phyloP scores from a whole-genome alignment of 2,113 vertebrate genomes.

The Micromys minutus region DNA sequence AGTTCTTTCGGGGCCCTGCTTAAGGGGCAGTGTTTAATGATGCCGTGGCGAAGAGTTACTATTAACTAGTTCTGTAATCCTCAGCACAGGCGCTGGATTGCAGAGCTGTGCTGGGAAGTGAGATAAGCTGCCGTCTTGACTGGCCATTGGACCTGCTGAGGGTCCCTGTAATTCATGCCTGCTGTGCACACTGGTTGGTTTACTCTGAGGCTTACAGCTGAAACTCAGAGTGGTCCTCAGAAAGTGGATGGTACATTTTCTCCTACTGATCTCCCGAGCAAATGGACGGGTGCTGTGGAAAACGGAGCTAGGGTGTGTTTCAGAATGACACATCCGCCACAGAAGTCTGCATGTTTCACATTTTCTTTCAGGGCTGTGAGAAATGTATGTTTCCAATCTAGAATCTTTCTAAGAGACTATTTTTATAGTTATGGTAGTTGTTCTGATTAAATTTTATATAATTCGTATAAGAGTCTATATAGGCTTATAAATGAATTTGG shows the following conservation, averaged over 20 bases:
- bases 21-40: slow-evolving; percentile 44
- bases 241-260: not conserved
- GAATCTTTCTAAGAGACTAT: slow-evolving; percentile 22
- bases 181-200: not conserved
- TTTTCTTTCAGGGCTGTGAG: slow-evolving; percentile 30
- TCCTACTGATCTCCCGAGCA: not conserved
- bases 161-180: slow-evolving; percentile 10
- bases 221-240: not conserved
- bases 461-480: not conserved
- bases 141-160: slow-evolving; percentile 61
- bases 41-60: slow-evolving; percentile 20
- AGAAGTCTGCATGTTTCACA: slow-evolving; percentile 2
- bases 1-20: not conserved
- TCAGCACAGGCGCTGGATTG: not conserved
- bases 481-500: not conserved
- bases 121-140: slow-evolving; percentile 45
- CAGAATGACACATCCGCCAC: not conserved
- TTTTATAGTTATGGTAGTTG: slow-evolving; percentile 23
- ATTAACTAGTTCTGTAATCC: not conserved
- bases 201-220: slow-evolving; percentile 16
- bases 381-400: slow-evolving; percentile 35
- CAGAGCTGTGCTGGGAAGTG: slow-evolving; percentile 30
- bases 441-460: slow-evolving; percentile 20
- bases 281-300: not conserved
- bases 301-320: not conserved